Percentiles rank a stretch among this genome's conserved stretches.
phyloP scores from a whole-genome alignment of 2,888 invertebrate genomes.

The Lucinisca nassula region DNA sequence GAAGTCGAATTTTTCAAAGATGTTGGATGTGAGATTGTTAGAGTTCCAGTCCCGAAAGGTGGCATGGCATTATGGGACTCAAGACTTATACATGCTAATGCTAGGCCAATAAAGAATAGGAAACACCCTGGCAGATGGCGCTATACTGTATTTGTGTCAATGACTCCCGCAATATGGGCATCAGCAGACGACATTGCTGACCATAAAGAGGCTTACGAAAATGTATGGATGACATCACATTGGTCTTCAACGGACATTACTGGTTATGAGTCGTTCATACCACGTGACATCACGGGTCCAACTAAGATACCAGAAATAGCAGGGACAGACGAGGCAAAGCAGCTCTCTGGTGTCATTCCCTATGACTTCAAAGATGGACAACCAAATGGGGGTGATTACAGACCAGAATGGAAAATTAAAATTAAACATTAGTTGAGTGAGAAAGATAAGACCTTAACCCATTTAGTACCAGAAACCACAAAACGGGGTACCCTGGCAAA shows the following conservation, averaged over 20 bases:
- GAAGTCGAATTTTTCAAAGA: slow-evolving; percentile 74
- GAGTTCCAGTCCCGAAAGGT: slow-evolving; percentile 82
- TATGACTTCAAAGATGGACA: slow-evolving; percentile 75
- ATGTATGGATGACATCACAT: slow-evolving; percentile 74
- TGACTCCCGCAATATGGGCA: slow-evolving; percentile 84
- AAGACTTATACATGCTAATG: slow-evolving; percentile 83
- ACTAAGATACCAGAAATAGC: slow-evolving; percentile 70
- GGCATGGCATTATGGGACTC: slow-evolving; percentile 85
- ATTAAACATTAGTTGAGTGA: neutral
- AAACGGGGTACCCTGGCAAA: too few relatives aligned
- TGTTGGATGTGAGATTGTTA: slow-evolving; percentile 68
- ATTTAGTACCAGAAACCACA: too few relatives aligned
- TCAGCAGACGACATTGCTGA: slow-evolving; percentile 69
- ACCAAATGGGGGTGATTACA: slow-evolving; percentile 69
- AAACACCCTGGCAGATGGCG: slow-evolving; percentile 79
- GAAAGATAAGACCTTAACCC: too few relatives aligned
- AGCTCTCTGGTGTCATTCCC: slow-evolving; percentile 66
- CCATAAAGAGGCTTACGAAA: slow-evolving; percentile 75
- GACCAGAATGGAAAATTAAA: slow-evolving; percentile 63
- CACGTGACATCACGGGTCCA: slow-evolving; percentile 23
- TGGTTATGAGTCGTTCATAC: neutral
- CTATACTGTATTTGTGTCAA: slow-evolving; percentile 80
- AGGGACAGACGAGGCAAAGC: slow-evolving; percentile 68
- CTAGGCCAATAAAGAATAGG: slow-evolving; percentile 73
- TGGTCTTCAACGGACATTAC: slow-evolving; percentile 80